phyloP scores from a whole-genome alignment of 2,888 invertebrate species.

The Eilema griseolum region DNA sequence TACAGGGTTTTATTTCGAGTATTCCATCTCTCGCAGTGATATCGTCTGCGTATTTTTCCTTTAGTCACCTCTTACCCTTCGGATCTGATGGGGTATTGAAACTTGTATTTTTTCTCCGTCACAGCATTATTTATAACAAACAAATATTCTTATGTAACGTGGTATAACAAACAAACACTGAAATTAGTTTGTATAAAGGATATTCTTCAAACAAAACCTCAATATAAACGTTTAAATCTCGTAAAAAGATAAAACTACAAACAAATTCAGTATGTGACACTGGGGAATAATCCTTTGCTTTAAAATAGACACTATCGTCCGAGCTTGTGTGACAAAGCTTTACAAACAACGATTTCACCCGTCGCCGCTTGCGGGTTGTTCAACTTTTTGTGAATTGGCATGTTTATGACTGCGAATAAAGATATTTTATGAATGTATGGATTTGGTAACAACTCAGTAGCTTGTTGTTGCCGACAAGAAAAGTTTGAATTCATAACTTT shows the following conservation, averaged over 20 bases:
- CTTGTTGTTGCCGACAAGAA: background rate
- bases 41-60: too few relatives aligned
- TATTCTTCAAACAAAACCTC: constrained; percentile 6
- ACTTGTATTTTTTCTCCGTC: too few relatives aligned
- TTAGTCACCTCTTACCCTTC: too few relatives aligned
- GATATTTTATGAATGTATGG: background rate
- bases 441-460: background rate
- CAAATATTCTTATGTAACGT: too few relatives aligned
- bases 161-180: too few relatives aligned
- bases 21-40: too few relatives aligned
- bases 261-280: constrained; percentile 52
- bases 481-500: background rate
- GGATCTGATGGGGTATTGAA: too few relatives aligned
- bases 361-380: constrained; percentile 24
- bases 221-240: too few relatives aligned
- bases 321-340: constrained; percentile 43
- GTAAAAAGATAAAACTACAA: constrained; percentile 45
- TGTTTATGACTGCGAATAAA: background rate
- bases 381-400: background rate
- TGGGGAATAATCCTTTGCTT: constrained; percentile 53
- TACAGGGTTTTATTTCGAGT: too few relatives aligned
- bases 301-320: constrained; percentile 49
- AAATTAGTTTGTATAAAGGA: background rate
- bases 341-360: constrained; percentile 30
- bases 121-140: too few relatives aligned